These are phyloP conservation scores for Leptocoma aspasia DNA, from an alignment of 2,113 vertebrate genomes.

Conservation along the genomic window DNA sequence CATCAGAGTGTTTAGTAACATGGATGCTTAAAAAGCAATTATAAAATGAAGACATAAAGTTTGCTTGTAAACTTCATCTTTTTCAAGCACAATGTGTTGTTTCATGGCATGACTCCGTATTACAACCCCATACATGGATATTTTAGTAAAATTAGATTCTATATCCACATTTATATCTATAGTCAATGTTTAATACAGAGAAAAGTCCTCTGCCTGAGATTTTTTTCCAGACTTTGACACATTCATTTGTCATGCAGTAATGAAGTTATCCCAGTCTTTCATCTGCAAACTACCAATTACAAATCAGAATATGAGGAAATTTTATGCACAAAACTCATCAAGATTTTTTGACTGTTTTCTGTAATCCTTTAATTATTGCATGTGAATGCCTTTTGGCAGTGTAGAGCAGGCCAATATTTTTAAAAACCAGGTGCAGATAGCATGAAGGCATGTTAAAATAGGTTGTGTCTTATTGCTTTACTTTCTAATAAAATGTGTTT, in stretches of 20 bases:
- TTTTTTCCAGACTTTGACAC: background rate
- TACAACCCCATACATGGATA: background rate
- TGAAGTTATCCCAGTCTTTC: background rate
- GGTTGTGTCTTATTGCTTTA: background rate
- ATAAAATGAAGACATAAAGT: background rate
- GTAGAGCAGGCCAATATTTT: background rate
- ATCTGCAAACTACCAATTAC: background rate
- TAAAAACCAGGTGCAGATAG: background rate
- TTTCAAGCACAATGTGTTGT: background rate
- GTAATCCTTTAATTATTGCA: background rate
- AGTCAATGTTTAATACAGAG: background rate
- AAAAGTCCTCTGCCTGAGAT: background rate
- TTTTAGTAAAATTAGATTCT: background rate
- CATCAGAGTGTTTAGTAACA: background rate
- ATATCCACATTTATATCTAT: background rate
- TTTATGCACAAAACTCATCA: background rate
- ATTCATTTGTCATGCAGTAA: background rate
- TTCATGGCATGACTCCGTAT: background rate
- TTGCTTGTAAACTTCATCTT: background rate
- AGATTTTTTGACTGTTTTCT: background rate
- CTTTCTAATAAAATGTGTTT: slow-evolving; percentile 9
- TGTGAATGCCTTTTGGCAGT: background rate
- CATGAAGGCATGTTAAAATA: background rate
- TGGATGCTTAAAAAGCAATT: background rate
- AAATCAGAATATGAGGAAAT: background rate